Base-by-base conservation (phyloP, 2,113 vertebrate genomes). In the Malaclemys terrapin region DNA sequence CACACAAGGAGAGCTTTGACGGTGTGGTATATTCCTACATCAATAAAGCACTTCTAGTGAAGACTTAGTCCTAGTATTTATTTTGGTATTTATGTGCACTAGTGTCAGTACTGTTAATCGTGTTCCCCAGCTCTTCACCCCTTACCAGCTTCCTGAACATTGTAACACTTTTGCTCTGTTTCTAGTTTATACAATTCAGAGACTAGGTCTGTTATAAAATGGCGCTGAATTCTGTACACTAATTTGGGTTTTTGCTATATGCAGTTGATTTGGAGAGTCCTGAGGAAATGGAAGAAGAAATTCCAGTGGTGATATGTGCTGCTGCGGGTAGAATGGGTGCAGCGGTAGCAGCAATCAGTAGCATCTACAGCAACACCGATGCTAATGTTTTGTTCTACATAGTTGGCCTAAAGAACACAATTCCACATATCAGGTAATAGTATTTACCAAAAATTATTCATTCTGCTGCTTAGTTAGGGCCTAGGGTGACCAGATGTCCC, bases 271-370 rank as follows among this genome's bases (percentile, higher is more conserved):
- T 97, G 1, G 98, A 98, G 93, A 94, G 57, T 65, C n/a, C 97
- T 2, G 97, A 97, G 62, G 82, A 98, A 90, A 22, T 85, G 80
- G 93, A 98, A 59, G 98, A 98, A n/a, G 98, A 99, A 89, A 98
- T 99, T 86, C 99, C 99, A 0, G 98, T 99, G 3, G 97, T 99
- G 90, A 98, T 99, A 76, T 99, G 99, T 0, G 99, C 99, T 0
- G 98, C 99, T 0, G 98, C 99, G 0, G 99, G 99, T 56, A 99
- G 99, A 11, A 98, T 99, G 94, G 99, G 99, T 0, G 99, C 98
- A 1, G 93, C 99, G 65, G 98, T 99, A 97, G 99, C 99, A 4
- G 98, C 99, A 6, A 99, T 99, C 97, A 99, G 99, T 83, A 99
- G 99, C 95, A 97, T 99, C 97, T 97, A 98, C 84, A 99, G 99